Percentiles rank a stretch among this genome's conserved stretches.
phyloP scores from a whole-genome alignment of 2,797 vertebrate species.

The Hoplostethus atlanticus region DNA sequence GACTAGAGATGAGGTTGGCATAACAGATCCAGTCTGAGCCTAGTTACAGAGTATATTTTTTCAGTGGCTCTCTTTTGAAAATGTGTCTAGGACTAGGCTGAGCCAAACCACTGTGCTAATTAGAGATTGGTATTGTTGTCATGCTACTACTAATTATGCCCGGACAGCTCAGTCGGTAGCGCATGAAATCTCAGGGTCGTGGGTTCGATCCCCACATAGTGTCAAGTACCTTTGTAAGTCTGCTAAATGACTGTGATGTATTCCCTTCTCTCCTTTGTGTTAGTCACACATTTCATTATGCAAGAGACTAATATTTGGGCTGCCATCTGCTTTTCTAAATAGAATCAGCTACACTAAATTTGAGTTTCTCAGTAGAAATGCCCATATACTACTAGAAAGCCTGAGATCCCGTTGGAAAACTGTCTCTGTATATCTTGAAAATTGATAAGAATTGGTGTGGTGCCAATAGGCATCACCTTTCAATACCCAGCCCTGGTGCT shows the following conservation, averaged over 20 bases:
- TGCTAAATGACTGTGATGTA: background rate
- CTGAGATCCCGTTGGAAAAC: background rate
- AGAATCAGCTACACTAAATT: background rate
- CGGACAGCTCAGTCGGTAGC: too few species aligned
- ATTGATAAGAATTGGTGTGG: too few species aligned
- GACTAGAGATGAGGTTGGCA: background rate
- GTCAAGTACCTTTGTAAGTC: too few species aligned
- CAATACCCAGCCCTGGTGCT: background rate
- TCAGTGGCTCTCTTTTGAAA: constrained; percentile 9
- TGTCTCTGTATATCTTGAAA: too few species aligned
- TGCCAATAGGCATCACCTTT: background rate
- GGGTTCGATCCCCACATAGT: too few species aligned
- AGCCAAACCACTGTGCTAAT: background rate
- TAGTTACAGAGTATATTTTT: background rate
- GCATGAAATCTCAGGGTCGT: too few species aligned
- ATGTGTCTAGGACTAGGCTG: background rate
- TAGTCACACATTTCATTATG: background rate
- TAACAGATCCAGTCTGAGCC: background rate
- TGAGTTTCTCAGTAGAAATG: background rate
- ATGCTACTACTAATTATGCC: background rate
- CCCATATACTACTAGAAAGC: background rate
- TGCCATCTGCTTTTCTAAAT: background rate
- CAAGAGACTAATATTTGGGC: background rate
- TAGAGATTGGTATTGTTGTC: background rate
- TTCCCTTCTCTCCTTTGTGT: background rate